These are phyloP conservation scores for Salvelinus namaycush DNA, from an alignment of 2,113 vertebrate species.

Conservation along the genomic window DNA sequence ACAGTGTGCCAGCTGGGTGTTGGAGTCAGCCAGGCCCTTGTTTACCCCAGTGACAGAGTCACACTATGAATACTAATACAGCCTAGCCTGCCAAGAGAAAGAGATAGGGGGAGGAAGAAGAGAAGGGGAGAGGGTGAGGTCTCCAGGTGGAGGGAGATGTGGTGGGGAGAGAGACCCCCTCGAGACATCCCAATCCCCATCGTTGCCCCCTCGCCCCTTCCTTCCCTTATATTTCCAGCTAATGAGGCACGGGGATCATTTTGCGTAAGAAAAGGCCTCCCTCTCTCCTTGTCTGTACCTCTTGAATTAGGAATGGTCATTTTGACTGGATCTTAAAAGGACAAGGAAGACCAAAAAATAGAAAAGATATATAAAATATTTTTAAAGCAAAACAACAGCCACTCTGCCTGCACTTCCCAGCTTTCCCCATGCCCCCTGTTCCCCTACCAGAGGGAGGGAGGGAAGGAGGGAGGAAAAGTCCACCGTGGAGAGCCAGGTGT, in stretches of 20 bases:
- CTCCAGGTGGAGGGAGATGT: background rate
- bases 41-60: conserved; percentile 33
- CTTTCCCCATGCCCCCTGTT: background rate
- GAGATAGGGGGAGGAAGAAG: background rate
- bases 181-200: conserved; percentile 7
- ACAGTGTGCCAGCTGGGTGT: conserved; percentile 58
- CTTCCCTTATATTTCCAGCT: conserved; percentile 64
- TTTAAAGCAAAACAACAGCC: conserved; percentile 11
- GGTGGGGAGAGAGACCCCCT: conserved; percentile 62
- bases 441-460: background rate
- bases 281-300: conserved; percentile 48
- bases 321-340: background rate
- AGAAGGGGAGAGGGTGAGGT: background rate
- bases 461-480: conserved; percentile 76
- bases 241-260: conserved; percentile 80
- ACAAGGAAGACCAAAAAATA: no score
- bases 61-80: conserved; percentile 63
- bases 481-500: conserved; percentile 84
- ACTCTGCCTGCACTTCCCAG: conserved; percentile 72
- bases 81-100: background rate
- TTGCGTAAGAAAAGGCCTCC: conserved; percentile 71
- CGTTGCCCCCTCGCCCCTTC: conserved; percentile 20
- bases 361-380: background rate
- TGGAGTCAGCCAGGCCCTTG: conserved; percentile 51
- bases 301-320: conserved; percentile 25